Evolutionary conservation across 2,113 vertebrate species (phyloP), one percentile per base, ranked within the genome.

Genomic region (Phylloscopus trochilus): DNA sequence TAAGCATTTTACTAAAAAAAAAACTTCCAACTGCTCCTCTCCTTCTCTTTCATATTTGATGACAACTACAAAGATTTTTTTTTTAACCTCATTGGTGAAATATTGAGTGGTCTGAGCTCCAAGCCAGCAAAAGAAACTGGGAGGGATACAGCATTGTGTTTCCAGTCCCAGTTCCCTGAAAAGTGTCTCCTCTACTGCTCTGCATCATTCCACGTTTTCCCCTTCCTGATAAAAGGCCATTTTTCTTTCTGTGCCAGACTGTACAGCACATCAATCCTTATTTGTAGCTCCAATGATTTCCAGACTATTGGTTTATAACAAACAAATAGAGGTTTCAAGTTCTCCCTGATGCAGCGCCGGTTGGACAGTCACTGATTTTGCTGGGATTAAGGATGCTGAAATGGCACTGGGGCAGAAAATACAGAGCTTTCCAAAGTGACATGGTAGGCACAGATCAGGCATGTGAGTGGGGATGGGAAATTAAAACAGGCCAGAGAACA

Each of bases 311-410:
- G 95, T 91, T 96, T 83, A 88, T 70, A 94, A 76, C 78, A 96
- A 93, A 96, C 86, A 96, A 89, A 92, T 44, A 84, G 66, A 79
- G 68, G 72, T 80, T 95, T 92, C 63, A 77, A 31, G 83, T 49
- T 92, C 31, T 96, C 76, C 67, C 76, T 63, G 80, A 64, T n/a
- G 68, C 16, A 53, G 64, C 49, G 1, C 66, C 4, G 55, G n/a
- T 90, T 93, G 90, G 90, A 77, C 75, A 92, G 76, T 33, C 94
- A 93, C 81, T 91, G 95, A 93, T 95, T 97, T 91, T 91, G 33
- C 55, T 76, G 55, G 81, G 55, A 88, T 80, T 64, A 91, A 89
- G 89, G 56, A 92, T 41, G 69, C 37, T 93, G 82, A 87, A 83
- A 86, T 47, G 37, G 30, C 86, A 87, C 62, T 68, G 69, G 78